Conservation (phyloP, 1,140 invertebrate species). For the Brachionus paranguensis region DNA sequence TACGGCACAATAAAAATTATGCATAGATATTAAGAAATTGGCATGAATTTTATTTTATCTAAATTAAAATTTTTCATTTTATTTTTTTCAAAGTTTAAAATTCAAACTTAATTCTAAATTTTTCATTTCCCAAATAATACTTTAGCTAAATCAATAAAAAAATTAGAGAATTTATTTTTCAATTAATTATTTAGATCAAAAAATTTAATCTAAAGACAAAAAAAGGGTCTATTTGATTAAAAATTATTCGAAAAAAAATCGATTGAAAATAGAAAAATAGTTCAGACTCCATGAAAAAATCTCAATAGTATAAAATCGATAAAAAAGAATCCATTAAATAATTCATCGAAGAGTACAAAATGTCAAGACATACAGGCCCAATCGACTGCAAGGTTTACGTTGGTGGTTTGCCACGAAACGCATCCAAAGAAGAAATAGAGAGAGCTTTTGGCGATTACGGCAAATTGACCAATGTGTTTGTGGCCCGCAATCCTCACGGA, state of each 20-base stretch:
- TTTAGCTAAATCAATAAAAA: no score
- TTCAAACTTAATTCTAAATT: no score
- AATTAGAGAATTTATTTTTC: not conserved
- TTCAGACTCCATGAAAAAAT: slow-evolving; percentile 4
- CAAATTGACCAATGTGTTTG: slow-evolving; percentile 84
- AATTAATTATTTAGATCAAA: not conserved
- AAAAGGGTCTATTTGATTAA: not conserved
- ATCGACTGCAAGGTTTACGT: slow-evolving; percentile 89
- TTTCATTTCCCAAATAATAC: no score
- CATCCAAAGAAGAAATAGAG: slow-evolving; percentile 54
- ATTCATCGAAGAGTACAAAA: not conserved
- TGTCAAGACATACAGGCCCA: slow-evolving; percentile 29
- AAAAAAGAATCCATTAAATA: not conserved
- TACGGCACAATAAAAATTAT: no score
- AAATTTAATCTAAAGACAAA: not conserved
- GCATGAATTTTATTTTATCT: no score
- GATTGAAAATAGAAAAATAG: not conserved
- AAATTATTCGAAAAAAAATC: not conserved
- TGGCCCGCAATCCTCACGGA: slow-evolving; percentile 72
- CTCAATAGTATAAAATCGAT: not conserved
- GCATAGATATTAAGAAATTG: no score
- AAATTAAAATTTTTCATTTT: no score
- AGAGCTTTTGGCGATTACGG: slow-evolving; percentile 91
- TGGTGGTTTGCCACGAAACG: slow-evolving; percentile 68
- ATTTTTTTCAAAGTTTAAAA: no score